These are phyloP conservation scores for Nephrotoma guestfalica DNA, from an alignment of 2,888 invertebrate species.

Conservation along the genomic window DNA sequence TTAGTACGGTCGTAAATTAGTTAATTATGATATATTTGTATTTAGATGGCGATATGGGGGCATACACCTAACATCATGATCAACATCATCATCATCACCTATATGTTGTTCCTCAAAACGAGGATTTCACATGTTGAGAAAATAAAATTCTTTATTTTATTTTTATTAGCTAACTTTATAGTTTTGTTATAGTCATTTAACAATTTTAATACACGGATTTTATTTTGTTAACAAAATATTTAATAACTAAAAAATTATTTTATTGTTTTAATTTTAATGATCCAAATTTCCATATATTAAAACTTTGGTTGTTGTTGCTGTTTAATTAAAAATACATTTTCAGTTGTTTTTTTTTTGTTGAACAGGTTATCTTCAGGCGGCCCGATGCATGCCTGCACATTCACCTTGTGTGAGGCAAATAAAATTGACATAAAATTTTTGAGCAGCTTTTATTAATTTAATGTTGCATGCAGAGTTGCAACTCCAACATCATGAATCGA, in stretches of 20 bases:
- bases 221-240: neutral
- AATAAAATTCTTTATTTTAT: neutral
- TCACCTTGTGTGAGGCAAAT: neutral
- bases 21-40: neutral
- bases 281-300: neutral
- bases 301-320: neutral
- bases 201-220: neutral
- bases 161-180: neutral
- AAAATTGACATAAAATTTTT: neutral
- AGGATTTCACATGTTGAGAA: neutral
- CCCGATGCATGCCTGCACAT: neutral
- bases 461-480: neutral
- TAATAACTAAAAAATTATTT: neutral
- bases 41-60: neutral
- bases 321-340: neutral
- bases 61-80: neutral
- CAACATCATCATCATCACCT: neutral
- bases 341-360: neutral
- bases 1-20: neutral
- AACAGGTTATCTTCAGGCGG: neutral
- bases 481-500: too few relatives aligned
- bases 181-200: neutral
- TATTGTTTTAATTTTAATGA: neutral
- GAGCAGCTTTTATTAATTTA: neutral
- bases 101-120: neutral